A percentile compares a stretch with the other conserved stretches of the same genome.
phyloP scores from a whole-genome alignment of 2,797 vertebrate genomes.

The Crossoptilon crossoptilon region DNA sequence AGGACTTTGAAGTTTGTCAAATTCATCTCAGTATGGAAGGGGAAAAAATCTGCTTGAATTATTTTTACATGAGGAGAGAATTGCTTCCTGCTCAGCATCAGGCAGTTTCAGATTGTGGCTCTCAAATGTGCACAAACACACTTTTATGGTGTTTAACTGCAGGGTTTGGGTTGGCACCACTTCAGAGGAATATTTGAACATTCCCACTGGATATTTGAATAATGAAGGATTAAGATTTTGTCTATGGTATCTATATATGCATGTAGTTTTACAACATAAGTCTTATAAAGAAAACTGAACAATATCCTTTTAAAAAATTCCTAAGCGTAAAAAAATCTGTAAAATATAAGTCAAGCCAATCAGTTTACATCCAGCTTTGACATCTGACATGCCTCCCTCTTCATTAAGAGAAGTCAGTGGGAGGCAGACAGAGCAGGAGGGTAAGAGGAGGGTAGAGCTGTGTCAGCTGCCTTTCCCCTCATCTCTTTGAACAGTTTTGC shows the following conservation, averaged over 20 bases:
- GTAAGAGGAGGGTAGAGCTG: not conserved
- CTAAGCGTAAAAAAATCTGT: not conserved
- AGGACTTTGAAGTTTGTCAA: slow-evolving; percentile 21
- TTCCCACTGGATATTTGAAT: slow-evolving; percentile 38
- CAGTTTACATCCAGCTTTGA: not conserved
- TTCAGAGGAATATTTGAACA: slow-evolving; percentile 47
- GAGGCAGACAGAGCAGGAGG: not conserved
- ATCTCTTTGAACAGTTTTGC: not conserved
- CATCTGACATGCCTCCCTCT: not conserved
- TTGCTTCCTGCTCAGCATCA: slow-evolving; percentile 19
- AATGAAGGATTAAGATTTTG: slow-evolving; percentile 36
- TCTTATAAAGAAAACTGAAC: not conserved
- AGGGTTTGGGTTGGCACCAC: slow-evolving; percentile 28
- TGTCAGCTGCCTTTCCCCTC: not conserved
- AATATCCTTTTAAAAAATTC: not conserved
- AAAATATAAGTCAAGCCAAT: not conserved
- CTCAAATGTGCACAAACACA: not conserved
- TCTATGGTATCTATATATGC: not conserved
- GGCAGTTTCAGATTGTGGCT: slow-evolving; percentile 14
- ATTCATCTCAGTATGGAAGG: not conserved
- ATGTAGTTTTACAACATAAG: not conserved
- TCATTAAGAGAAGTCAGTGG: not conserved
- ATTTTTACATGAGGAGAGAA: slow-evolving; percentile 30
- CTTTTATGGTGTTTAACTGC: slow-evolving; percentile 35
- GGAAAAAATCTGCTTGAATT: not conserved